Conservation (phyloP, 1,140 invertebrate species). For the Mylabris phalerata region DNA sequence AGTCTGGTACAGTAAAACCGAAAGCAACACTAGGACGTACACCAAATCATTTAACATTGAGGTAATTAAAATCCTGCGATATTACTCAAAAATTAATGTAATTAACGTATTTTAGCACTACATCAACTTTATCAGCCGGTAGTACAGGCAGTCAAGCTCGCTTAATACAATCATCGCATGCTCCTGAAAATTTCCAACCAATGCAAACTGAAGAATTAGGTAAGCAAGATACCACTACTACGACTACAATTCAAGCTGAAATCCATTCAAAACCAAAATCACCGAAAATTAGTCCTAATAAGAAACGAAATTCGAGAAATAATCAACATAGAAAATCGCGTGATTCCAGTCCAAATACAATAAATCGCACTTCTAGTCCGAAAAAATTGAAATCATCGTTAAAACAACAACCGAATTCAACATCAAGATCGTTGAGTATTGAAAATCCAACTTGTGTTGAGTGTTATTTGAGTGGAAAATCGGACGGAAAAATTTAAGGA, state of each 20-base stretch:
- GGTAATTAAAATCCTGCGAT: conserved; percentile 41
- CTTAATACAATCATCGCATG: conserved; percentile 87
- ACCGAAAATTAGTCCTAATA: conserved; percentile 21
- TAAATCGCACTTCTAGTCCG: conserved; percentile 19
- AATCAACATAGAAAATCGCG: conserved; percentile 21
- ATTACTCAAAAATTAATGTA: no score
- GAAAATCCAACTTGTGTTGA: conserved; percentile 61
- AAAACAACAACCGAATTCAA: conserved; percentile 38
- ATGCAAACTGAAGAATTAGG: conserved; percentile 78
- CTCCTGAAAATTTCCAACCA: conserved; percentile 82
- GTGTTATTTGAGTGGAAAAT: conserved; percentile 52
- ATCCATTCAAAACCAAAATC: conserved; percentile 27
- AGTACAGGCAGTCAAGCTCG: conserved; percentile 89
- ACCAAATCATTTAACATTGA: conserved; percentile 85
- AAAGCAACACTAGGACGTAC: conserved; percentile 71
- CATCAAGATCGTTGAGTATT: conserved; percentile 38
- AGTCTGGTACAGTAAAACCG: conserved; percentile 60
- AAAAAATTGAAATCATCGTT: conserved; percentile 35
- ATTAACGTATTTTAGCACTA: conserved; percentile 57
- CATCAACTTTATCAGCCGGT: conserved; percentile 87
- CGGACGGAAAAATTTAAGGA: conserved; percentile 42
- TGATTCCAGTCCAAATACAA: conserved; percentile 18
- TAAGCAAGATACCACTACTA: conserved; percentile 50
- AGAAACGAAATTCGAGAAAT: conserved; percentile 21
- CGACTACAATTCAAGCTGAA: conserved; percentile 30